Base-by-base conservation (phyloP, 2,113 vertebrate genomes). In the Ctenomys sociabilis region DNA sequence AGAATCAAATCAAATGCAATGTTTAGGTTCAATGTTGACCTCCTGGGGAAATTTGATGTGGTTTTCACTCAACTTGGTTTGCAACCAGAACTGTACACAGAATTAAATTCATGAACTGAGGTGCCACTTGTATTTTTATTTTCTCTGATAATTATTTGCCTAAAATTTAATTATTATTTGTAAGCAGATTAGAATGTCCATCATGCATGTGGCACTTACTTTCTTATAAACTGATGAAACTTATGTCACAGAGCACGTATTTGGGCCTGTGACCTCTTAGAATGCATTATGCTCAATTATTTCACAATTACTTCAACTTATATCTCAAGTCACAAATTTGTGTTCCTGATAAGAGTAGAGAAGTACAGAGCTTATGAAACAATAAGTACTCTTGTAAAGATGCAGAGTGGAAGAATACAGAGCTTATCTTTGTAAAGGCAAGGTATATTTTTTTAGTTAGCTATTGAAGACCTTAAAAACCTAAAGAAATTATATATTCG, bases 151-250 rank as follows among this genome's bases (percentile, higher is more conserved):
- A 26, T 52, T 93, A 85, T 22, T 80, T 72, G 52, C 49, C 63
- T 93, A 66, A 78, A 82, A 32, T 59, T 90, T 59, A 94, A 78
- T 63, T 83, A 40, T 63, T 91, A 68, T 49, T 77, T 73, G 16
- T 86, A 3, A 78, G 37, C 7, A 89, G 14, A 81, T 77, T 72
- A 45, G 57, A 91, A 32, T 78, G 5, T 26, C 61, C 43, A 61
- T 75, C 12, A 22, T 89, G 77, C 57, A 28, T 16, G 59, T 86
- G 28, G 17, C 7, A 63, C 16, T 52, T 68, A 80, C 43, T 72
- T 94, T 61, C 59, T 78, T 85, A 9, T 5, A 93, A 35, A 82
- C 17, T 63, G 59, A 63, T 37, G 61, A 75, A 73, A 61, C 14
- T 26, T 24, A 59, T 4, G 49, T 70, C 57, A 77, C 35, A 61